Base-by-base conservation (phyloP, 2,888 invertebrate genomes). In the Serripes groenlandicus region DNA sequence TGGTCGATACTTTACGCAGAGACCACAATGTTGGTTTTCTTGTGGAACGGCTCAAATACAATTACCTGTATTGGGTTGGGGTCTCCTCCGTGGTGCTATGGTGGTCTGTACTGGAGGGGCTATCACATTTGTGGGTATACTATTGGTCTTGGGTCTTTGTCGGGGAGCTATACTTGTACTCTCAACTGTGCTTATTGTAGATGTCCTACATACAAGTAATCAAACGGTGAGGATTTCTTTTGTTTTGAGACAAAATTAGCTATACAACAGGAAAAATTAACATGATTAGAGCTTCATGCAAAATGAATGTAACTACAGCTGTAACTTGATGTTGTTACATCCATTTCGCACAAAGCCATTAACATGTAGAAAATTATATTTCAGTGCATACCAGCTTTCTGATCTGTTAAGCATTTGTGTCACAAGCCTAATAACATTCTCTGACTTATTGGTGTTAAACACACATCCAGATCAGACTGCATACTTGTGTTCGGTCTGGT, bases 81-180 rank as follows among this genome's bases (percentile, higher is more conserved):
- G 86, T 42, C 93, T 89, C 74, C 91, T 90, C 28, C 93, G 84
- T 3, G 93, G 93, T 5, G 90, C 91, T 30, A 93, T 90, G 74
- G 92, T 89, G 11, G 93, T 93, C 71, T 93, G 94, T 54, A 94
- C 90, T 52, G 94, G 93, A 35, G 94, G 90, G n/a, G 90, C 91
- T 56, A 92, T 82, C 26, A 87, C 81, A 72, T 72, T 73, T 49
- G 88, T 42, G 71, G 89, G 83, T 49, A 91, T 73, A 79, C 85
- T 88, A 74, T 92, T 91, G 49, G 93, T 97, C 93, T 97, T 97
- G 15, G 98, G 98, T 88, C 98, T 95, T 93, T 97, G 97, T 72
- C 97, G 95, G 3, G 97, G 97, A 72, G 97, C 97, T 32, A 98
- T 97, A 87, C 97, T 97, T 1, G 98, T 98, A 78, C 94, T 94